These are phyloP conservation scores for Melanophora roralis DNA, from an alignment of 2,888 invertebrate species.

Conservation along the genomic window DNA sequence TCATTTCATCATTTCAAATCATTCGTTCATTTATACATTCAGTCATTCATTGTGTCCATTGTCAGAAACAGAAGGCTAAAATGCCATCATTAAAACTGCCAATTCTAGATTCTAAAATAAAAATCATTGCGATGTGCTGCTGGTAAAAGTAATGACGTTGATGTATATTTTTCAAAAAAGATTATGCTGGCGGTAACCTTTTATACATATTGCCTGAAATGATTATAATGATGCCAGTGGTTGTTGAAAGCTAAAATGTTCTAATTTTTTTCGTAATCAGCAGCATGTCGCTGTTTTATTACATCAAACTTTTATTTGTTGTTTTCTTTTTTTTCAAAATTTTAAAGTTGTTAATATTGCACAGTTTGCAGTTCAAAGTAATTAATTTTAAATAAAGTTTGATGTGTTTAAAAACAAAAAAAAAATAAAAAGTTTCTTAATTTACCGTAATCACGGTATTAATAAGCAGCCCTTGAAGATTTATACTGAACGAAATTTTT, in stretches of 20 bases:
- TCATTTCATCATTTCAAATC: slow-evolving; percentile 42
- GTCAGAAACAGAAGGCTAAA: slow-evolving; percentile 32
- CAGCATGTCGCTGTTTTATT: slow-evolving; percentile 50
- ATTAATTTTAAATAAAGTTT: too few relatives aligned
- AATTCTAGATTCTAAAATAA: neutral
- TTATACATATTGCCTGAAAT: neutral
- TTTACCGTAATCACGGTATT: too few relatives aligned
- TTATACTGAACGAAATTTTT: too few relatives aligned
- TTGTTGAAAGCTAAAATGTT: slow-evolving; percentile 31
- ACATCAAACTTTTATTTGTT: neutral
- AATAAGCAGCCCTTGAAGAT: too few relatives aligned
- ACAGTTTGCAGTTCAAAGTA: too few relatives aligned
- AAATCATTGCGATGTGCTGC: slow-evolving; percentile 6
- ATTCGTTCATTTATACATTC: slow-evolving; percentile 5
- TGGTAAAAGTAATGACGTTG: neutral
- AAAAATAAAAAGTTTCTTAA: too few relatives aligned
- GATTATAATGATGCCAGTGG: neutral
- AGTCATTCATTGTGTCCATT: neutral
- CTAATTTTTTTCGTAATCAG: slow-evolving; percentile 45
- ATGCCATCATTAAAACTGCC: slow-evolving; percentile 26
- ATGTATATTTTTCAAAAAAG: neutral
- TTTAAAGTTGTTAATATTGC: neutral
- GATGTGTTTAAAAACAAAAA: too few relatives aligned
- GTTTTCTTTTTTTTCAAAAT: neutral
- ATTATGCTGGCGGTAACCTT: neutral